Percentiles rank a stretch among this genome's conserved stretches.
phyloP scores from a whole-genome alignment of 2,113 vertebrate genomes.

The Phocoena phocoena region DNA sequence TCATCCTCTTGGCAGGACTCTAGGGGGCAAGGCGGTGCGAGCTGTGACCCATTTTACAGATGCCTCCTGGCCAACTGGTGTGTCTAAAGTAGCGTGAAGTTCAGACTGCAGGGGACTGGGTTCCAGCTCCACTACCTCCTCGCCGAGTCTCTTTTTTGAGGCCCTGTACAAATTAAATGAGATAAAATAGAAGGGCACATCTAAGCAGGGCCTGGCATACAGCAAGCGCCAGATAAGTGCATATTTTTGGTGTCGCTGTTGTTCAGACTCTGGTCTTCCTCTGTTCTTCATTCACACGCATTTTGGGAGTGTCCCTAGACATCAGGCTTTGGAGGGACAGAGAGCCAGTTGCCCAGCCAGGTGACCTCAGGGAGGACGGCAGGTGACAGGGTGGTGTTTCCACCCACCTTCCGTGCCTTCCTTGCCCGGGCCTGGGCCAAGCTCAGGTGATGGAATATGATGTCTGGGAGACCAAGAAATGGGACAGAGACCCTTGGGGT shows the following conservation, averaged over 20 bases:
- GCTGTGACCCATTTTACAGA: not conserved
- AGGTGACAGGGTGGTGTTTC: not conserved
- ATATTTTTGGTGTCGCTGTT: not conserved
- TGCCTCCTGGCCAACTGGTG: not conserved
- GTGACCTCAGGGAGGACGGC: not conserved
- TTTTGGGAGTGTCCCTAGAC: not conserved
- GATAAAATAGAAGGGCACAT: not conserved
- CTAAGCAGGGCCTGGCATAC: not conserved
- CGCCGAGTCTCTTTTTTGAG: not conserved
- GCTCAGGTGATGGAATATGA: not conserved
- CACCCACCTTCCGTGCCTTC: not conserved
- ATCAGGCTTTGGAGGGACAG: not conserved
- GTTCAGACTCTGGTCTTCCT: not conserved
- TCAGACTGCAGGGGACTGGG: not conserved
- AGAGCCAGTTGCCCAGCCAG: not conserved
- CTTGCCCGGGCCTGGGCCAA: not conserved
- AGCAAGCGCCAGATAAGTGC: not conserved
- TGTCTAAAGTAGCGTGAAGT: not conserved
- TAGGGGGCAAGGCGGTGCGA: accelerated
- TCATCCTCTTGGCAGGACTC: not conserved
- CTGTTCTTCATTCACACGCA: not conserved
- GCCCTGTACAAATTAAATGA: not conserved
- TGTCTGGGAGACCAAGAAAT: not conserved
- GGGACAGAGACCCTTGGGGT: not conserved
- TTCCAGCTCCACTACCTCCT: too few species aligned